A percentile compares a stretch with the other conserved stretches of the same genome.
phyloP scores from a whole-genome alignment of 2,113 vertebrate species.

The Anolis carolinensis region DNA sequence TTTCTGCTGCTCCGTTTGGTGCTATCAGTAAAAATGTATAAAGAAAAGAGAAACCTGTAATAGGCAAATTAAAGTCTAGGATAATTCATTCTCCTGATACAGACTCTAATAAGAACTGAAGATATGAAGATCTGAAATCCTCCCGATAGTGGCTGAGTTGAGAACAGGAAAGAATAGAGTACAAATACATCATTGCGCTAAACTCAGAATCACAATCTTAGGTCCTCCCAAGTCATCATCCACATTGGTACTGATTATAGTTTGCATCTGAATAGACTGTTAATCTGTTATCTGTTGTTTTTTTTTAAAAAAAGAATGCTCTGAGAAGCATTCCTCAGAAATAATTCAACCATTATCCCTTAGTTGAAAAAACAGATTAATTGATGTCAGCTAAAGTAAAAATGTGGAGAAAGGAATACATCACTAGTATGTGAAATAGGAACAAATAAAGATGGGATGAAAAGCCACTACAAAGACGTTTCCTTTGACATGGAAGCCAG shows the following conservation, averaged over 20 bases:
- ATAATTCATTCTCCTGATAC: conserved; percentile 31
- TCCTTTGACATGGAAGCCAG: neutral
- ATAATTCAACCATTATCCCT: neutral
- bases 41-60: conserved; percentile 43
- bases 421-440: conserved; percentile 7
- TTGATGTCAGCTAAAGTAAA: neutral
- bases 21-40: conserved; percentile 35
- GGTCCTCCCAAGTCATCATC: conserved; percentile 11
- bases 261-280: conserved; percentile 26
- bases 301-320: conserved; percentile 4
- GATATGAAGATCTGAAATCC: conserved; percentile 36
- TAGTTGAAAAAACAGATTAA: neutral
- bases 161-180: conserved; percentile 41
- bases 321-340: conserved; percentile 14
- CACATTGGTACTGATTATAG: neutral
- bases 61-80: conserved; percentile 52
- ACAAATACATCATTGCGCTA: conserved; percentile 31
- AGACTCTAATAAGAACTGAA: conserved; percentile 33
- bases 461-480: neutral
- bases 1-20: conserved; percentile 42
- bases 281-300: conserved; percentile 20
- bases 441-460: neutral
- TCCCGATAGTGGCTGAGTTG: conserved; percentile 8
- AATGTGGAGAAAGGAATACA: neutral
- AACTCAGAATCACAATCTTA: conserved; percentile 9